A percentile compares a stretch with the other conserved stretches of the same genome.
Evolutionary conservation across 2,888 invertebrate species (phyloP).

Genomic region (Arge pagana): DNA sequence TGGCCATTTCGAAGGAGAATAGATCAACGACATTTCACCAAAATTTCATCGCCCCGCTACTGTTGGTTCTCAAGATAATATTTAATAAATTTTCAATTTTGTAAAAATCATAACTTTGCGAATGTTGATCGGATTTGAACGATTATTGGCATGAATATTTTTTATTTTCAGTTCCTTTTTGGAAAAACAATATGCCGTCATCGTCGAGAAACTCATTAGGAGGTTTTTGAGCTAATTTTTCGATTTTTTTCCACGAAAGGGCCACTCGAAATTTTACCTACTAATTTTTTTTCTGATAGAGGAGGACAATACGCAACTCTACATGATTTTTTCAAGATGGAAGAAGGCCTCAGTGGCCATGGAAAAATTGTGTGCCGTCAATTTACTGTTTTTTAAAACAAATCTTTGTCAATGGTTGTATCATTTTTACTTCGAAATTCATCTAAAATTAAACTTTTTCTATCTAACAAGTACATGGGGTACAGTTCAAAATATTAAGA

Average conservation of each 20-base stretch:
- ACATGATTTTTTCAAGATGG: neutral
- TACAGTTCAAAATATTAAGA: no score
- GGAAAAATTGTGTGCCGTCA: neutral
- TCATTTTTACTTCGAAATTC: no score
- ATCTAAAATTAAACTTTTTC: no score
- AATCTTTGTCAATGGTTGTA: no score
- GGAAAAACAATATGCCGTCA: neutral
- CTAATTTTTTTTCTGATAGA: neutral
- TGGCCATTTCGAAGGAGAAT: neutral
- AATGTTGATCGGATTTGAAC: neutral
- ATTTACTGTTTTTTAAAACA: no score
- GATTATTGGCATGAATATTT: neutral
- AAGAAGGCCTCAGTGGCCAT: neutral
- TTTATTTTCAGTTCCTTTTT: neutral
- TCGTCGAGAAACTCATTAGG: neutral
- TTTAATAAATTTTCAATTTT: neutral
- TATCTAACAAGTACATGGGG: no score
- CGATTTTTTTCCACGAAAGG: neutral
- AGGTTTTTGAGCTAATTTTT: neutral
- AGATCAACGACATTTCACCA: neutral
- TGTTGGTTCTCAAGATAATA: slow-evolving; percentile 1
- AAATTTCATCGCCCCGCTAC: neutral
- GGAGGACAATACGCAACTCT: neutral
- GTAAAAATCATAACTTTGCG: slow-evolving; percentile 1
- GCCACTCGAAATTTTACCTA: neutral